Base-by-base conservation (phyloP, 2,888 invertebrate genomes). In the Ophioninae sp. region DNA sequence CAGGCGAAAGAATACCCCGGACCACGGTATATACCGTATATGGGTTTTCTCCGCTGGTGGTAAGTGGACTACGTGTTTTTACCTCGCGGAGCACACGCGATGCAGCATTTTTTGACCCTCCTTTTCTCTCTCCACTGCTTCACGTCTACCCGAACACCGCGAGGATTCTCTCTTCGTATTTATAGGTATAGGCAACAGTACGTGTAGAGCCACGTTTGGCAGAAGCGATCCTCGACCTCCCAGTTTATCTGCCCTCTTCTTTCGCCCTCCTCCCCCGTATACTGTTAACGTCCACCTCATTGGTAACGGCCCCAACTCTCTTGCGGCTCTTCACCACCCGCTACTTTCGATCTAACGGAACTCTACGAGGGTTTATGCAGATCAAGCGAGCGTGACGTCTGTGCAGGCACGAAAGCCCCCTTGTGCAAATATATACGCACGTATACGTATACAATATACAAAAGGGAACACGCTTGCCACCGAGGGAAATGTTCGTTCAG, bases 371-470 rank as follows among this genome's bases (percentile, higher is more conserved):
- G 89, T 90, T 81, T 90, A 91, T 90, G 90, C 89, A 90, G 90
- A 91, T 90, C 89, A 89, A 90, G 88, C 88, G 88, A 90, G 89
- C 90, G 89, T 88, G 89, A 90, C 90, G 89, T 87, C 85, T 81
- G 78, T 79, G 81, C 83, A 84, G 83, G 84, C 81, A 84, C 85
- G 81, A 83, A 72, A 79, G 73, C 51, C 44, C 44, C 67, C 41
- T 41, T 64, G 59, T 65, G 64, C n/a, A 58, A 58, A 65, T 58
- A 58, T 67, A 59, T 13, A 69, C 59, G 39, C 67, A 37, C n/a
- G 44, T 44, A 68, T 13, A 44, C n/a, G 20, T 22, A 13, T 44
- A 23, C 7, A 44, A 17, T 22, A 20, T 68, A 13, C 22, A 68
- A 10, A 41, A 68, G 13, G 44, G 51, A 23, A 63, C 73, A 79